Percentiles rank a stretch among this genome's conserved stretches.
Evolutionary conservation across 2,113 vertebrate genomes (phyloP).

Genomic region (Eubucco bourcierii): DNA sequence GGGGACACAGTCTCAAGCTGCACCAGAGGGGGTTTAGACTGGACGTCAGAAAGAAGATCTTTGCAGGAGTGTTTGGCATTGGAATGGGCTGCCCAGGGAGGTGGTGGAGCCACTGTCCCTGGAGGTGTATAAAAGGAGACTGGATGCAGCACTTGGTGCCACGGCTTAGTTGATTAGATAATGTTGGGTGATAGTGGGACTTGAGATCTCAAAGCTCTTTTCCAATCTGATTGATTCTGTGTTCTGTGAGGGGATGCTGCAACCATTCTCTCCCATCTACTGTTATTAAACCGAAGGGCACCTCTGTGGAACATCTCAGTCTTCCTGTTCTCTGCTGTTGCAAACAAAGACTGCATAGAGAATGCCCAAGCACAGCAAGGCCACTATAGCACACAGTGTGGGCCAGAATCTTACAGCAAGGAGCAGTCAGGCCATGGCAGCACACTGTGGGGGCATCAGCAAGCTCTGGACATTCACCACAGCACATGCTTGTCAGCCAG

Average conservation of each 20-base stretch:
- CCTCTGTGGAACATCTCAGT: neutral
- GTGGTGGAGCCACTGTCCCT: too few species aligned
- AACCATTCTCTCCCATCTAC: neutral
- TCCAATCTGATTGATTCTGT: too few species aligned
- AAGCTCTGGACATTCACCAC: rapidly evolving
- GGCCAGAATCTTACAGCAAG: rapidly evolving
- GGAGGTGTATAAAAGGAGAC: too few species aligned
- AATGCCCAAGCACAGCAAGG: neutral
- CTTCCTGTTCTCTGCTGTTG: neutral
- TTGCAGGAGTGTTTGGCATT: too few species aligned
- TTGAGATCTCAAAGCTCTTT: too few species aligned
- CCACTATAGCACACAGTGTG: rapidly evolving
- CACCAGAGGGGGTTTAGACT: too few species aligned
- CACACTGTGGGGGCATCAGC: rapidly evolving
- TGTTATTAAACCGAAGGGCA: neutral
- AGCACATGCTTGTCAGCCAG: rapidly evolving
- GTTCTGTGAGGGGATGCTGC: neutral
- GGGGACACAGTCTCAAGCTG: too few species aligned
- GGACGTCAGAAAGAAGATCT: too few species aligned
- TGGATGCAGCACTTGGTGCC: too few species aligned
- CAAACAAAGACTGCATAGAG: neutral
- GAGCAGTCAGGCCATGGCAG: rapidly evolving
- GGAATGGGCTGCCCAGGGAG: too few species aligned
- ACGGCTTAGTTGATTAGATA: too few species aligned
- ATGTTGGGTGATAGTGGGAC: too few species aligned